Conservation (phyloP, 2,113 vertebrate genomes). For the Nematolebias whitei region DNA sequence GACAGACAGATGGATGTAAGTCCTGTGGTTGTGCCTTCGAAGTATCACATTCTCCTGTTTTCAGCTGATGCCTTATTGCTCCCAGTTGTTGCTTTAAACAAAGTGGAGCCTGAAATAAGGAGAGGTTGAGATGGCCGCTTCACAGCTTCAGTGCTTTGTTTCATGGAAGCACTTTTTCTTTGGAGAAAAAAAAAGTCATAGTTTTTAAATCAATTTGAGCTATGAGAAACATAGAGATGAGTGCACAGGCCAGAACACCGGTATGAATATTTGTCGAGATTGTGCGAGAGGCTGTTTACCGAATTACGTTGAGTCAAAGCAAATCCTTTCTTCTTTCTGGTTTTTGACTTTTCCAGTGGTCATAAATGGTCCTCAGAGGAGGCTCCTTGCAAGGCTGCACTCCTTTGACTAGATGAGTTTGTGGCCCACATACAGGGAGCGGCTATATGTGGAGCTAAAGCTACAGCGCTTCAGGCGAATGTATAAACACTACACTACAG, state of each 20-base stretch:
- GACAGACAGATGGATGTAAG: slow-evolving; percentile 44
- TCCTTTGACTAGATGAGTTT: neutral
- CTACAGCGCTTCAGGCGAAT: slow-evolving; percentile 9
- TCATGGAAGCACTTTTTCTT: slow-evolving; percentile 58
- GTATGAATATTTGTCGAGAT: neutral
- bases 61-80: slow-evolving; percentile 70
- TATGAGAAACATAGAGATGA: slow-evolving; percentile 51
- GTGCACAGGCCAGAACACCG: neutral
- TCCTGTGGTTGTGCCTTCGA: slow-evolving; percentile 41
- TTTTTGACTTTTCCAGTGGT: slow-evolving; percentile 36
- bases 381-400: slow-evolving; percentile 31
- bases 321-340: slow-evolving; percentile 34
- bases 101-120: slow-evolving; percentile 42
- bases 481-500: slow-evolving; percentile 13
- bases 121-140: slow-evolving; percentile 6
- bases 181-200: slow-evolving; percentile 68
- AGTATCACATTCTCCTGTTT: slow-evolving; percentile 69
- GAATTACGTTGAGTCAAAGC: neutral
- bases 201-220: slow-evolving; percentile 67
- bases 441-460: slow-evolving; percentile 11
- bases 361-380: slow-evolving; percentile 7
- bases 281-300: neutral
- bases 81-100: slow-evolving; percentile 70
- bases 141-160: slow-evolving; percentile 49
- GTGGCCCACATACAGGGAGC: slow-evolving; percentile 4